Base-by-base conservation (phyloP, 2,797 vertebrate species). In the Lutjanus argentimaculatus region DNA sequence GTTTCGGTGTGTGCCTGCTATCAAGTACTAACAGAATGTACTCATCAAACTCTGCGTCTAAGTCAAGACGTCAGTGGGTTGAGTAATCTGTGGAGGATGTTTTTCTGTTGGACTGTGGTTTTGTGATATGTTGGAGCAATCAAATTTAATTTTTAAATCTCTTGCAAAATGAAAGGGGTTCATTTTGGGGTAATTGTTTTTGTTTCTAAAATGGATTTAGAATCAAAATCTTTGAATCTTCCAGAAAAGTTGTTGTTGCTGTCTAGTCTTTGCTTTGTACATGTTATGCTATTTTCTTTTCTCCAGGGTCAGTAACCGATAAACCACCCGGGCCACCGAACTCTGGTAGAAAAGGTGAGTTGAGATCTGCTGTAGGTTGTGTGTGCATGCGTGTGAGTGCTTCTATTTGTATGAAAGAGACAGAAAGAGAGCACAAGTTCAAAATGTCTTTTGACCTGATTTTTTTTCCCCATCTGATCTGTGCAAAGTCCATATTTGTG, bases 291-390 rank as follows among this genome's bases (percentile, higher is more conserved):
- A 59, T 46, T n/a, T 42, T 82, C 42, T 85, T 36, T 46, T 84
- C 82, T 77, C 83, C 79, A 99, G 98, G 98, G 95, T 98, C 98
- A 90, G 98, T 98, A 93, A 99, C 98, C 10, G 98, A 99, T 91
- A 98, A 97, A 90, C 98, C 98, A 59, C 95, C 96, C 17, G 97
- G 96, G 94, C 97, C 97, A 77, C 95, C 97, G 88, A 98, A 96
- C 93, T 97, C 98, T 0, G 98, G 98, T 85, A 97, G 96, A 96
- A 99, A 97, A 98, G 98, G 98, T 99, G 97, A 99, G 98, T 95
- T 92, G 95, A 92, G 94, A 81, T 94, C 94, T 71, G 86, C 70
- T 89, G 88, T 49, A 62, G 74, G 89, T 86, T 79, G 69, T 83
- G 81, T 83, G 87, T 71, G 85, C 79, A 77, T 81, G 83, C 16